phyloP scores from a whole-genome alignment of 1,140 invertebrate genomes.

The Sarcophaga peregrina region DNA sequence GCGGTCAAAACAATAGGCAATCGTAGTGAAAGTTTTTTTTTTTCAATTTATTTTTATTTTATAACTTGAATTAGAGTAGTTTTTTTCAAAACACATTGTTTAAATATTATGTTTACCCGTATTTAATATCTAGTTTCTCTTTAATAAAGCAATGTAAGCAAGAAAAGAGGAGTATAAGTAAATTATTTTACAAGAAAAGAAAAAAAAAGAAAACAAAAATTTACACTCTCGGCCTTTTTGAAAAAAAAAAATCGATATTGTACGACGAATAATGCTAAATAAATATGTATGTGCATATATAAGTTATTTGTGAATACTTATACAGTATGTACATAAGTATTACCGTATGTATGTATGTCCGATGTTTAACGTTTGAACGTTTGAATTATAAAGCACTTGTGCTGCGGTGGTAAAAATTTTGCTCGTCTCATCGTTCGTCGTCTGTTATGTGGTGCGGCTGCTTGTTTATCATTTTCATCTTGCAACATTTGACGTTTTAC shows the following conservation, averaged over 20 bases:
- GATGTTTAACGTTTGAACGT: neutral
- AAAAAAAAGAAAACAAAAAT: constrained; percentile 7
- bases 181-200: neutral
- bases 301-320: neutral
- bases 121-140: neutral
- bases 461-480: constrained; percentile 22
- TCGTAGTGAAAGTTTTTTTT: constrained; percentile 25
- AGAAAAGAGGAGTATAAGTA: neutral
- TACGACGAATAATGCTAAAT: constrained; percentile 21
- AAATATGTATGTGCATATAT: neutral
- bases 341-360: neutral
- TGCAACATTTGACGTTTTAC: constrained; percentile 32
- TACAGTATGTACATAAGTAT: neutral
- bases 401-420: constrained; percentile 20
- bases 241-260: constrained; percentile 36
- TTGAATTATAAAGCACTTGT: constrained; percentile 20
- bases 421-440: constrained; percentile 18
- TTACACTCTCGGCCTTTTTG: constrained; percentile 24
- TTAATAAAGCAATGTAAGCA: neutral
- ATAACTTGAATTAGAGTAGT: neutral
- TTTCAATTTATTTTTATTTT: neutral
- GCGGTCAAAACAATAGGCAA: constrained; percentile 34
- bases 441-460: constrained; percentile 18
- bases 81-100: neutral
- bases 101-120: neutral